phyloP scores from a whole-genome alignment of 2,113 vertebrate species.

The Semnornis frantzii region DNA sequence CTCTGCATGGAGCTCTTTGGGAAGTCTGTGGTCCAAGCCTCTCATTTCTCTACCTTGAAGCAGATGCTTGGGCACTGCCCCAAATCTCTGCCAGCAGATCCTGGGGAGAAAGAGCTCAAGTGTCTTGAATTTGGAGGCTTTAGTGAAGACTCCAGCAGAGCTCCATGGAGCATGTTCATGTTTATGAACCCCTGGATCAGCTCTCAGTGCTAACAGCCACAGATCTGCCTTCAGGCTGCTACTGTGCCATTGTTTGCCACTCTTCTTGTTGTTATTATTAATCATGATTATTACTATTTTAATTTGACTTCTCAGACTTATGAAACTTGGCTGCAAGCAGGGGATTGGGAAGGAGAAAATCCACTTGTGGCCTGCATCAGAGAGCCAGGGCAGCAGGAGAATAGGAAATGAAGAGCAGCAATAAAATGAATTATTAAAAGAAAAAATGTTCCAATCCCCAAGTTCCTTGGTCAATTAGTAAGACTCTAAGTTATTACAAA shows the following conservation, averaged over 20 bases:
- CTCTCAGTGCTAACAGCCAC: neutral
- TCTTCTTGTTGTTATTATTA: neutral
- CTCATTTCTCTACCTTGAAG: neutral
- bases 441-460: neutral
- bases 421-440: constrained; percentile 50
- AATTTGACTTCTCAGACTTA: constrained; percentile 22
- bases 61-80: fast-evolving
- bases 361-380: neutral
- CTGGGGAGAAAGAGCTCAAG: neutral
- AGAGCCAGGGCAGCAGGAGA: neutral
- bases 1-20: fast-evolving
- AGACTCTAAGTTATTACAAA: constrained; percentile 23
- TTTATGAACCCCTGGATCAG: neutral
- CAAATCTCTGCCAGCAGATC: neutral
- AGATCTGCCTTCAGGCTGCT: neutral
- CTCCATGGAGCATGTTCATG: fast-evolving
- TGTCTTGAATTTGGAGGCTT: neutral
- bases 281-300: neutral
- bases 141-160: neutral
- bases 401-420: constrained; percentile 38
- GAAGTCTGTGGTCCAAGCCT: too few relatives aligned
- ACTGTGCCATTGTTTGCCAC: neutral
- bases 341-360: constrained; percentile 31
- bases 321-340: neutral
- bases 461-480: constrained; percentile 54